Conservation (phyloP, 2,113 vertebrate genomes). For the Lipophrys pholis region DNA sequence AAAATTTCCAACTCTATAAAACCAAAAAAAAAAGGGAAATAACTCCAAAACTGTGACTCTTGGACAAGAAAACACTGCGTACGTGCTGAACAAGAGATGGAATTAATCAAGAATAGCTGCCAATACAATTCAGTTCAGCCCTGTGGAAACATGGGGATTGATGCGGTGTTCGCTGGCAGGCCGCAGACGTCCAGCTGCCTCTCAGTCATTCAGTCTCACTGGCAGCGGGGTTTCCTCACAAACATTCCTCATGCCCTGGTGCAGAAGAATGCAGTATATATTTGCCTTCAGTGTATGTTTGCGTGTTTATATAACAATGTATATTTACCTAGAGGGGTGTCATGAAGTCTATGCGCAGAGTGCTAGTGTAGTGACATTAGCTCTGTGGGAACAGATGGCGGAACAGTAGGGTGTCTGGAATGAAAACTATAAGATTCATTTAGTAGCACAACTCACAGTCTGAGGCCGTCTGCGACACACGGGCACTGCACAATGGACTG, state of each 20-base stretch:
- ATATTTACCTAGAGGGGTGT: conserved; percentile 65
- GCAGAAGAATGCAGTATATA: conserved; percentile 59
- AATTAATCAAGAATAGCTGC: neutral
- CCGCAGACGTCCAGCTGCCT: conserved; percentile 5
- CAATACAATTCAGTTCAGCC: neutral
- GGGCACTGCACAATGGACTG: neutral
- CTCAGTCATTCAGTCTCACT: conserved; percentile 25
- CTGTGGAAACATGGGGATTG: neutral
- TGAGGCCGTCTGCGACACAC: conserved; percentile 11
- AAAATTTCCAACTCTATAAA: neutral
- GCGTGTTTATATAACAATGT: conserved; percentile 66
- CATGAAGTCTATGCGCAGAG: conserved; percentile 50
- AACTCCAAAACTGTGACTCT: neutral
- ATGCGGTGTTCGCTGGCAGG: neutral
- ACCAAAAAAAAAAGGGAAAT: neutral
- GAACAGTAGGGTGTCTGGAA: conserved; percentile 57
- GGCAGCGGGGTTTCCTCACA: conserved; percentile 43
- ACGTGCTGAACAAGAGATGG: neutral
- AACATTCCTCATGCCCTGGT: conserved; percentile 49
- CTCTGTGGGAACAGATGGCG: conserved; percentile 67
- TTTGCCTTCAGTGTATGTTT: conserved; percentile 48
- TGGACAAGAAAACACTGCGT: neutral
- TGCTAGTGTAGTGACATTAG: conserved; percentile 51
- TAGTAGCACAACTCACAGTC: conserved; percentile 36
- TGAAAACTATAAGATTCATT: conserved; percentile 50